Percentiles rank a stretch among this genome's conserved stretches.
phyloP scores from a whole-genome alignment of 2,888 invertebrate genomes.

The Stramonita haemastoma region DNA sequence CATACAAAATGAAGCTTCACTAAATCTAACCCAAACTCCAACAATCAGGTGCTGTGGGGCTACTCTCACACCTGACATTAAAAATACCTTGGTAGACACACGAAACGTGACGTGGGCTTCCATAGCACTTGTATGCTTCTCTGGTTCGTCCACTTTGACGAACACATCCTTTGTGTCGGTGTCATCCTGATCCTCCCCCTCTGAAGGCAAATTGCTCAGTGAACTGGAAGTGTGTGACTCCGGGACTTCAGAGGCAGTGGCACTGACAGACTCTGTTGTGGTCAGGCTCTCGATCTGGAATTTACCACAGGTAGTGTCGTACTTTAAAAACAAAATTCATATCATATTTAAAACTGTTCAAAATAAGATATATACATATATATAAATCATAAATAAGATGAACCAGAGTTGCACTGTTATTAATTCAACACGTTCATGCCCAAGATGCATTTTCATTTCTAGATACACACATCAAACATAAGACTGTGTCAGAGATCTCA shows the following conservation, averaged over 20 bases:
- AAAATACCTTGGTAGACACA: conserved; percentile 82
- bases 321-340: too few species aligned
- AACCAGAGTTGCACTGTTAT: too few species aligned
- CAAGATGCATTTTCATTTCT: too few species aligned
- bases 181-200: conserved; percentile 60
- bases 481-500: too few species aligned
- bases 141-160: conserved; percentile 85
- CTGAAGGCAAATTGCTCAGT: background rate
- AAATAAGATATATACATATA: too few species aligned
- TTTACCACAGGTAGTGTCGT: background rate
- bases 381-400: too few species aligned
- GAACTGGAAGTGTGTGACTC: conserved; percentile 52
- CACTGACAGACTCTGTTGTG: conserved; percentile 67
- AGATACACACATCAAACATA: too few species aligned
- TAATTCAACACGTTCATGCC: too few species aligned
- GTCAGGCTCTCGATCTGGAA: conserved; percentile 70
- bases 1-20: too few species aligned
- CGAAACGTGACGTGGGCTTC: conserved; percentile 86
- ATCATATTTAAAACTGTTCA: too few species aligned
- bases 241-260: conserved; percentile 66
- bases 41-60: conserved; percentile 59
- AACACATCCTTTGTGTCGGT: conserved; percentile 80
- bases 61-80: too few species aligned
- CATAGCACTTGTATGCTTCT: conserved; percentile 85
- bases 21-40: too few species aligned